Conservation (phyloP, 2,113 vertebrate species). For the Ochotona curzoniae region DNA sequence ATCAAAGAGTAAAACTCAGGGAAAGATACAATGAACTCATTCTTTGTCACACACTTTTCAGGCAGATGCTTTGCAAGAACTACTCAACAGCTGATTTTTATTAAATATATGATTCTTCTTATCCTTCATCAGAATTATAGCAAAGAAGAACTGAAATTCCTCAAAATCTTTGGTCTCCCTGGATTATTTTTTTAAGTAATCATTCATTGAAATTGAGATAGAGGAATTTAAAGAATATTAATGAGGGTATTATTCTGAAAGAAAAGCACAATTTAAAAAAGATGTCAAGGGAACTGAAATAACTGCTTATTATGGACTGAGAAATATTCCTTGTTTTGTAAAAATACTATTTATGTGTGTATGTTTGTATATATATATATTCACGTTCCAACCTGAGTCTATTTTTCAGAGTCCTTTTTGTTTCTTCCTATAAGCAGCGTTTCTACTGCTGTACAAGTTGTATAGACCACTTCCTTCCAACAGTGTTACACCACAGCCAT, state of each 20-base stretch:
- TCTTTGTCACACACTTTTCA: background rate
- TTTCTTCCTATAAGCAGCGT: background rate
- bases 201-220: background rate
- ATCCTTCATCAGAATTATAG: background rate
- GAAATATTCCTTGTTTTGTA: background rate
- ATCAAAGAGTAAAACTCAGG: background rate
- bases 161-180: slow-evolving; percentile 14
- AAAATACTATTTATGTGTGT: background rate
- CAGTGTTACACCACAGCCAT: background rate
- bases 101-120: too few relatives aligned
- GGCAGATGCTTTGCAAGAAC: background rate
- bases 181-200: background rate
- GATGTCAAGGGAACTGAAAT: background rate
- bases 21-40: background rate
- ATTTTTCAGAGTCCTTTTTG: slow-evolving; percentile 21
- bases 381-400: slow-evolving; percentile 40
- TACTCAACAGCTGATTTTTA: background rate
- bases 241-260: background rate
- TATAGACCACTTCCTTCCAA: background rate
- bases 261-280: background rate
- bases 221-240: background rate
- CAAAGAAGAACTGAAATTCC: background rate
- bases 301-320: background rate
- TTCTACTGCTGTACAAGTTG: background rate
- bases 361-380: background rate